Percentiles rank a stretch among this genome's conserved stretches.
These are phyloP conservation scores for Drosophila sucinea DNA, from an alignment of 1,140 invertebrate species.

Conservation along the genomic window DNA sequence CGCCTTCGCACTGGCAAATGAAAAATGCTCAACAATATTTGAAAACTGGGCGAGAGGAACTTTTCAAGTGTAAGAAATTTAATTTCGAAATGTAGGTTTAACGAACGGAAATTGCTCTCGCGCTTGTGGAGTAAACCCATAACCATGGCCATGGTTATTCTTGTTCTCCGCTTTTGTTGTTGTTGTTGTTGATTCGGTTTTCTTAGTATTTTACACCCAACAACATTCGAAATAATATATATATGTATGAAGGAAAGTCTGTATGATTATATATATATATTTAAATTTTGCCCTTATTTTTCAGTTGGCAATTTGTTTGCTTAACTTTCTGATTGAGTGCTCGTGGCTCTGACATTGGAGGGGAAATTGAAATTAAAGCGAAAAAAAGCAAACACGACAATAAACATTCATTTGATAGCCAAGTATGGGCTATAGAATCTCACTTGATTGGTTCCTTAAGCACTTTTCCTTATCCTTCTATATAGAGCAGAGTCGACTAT, in stretches of 20 bases:
- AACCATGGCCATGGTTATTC: constrained; percentile 33
- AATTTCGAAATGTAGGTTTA: constrained; percentile 81
- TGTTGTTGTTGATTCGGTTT: constrained; percentile 41
- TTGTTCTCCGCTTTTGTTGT: constrained; percentile 7
- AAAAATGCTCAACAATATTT: constrained; percentile 69
- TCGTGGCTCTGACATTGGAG: constrained; percentile 53
- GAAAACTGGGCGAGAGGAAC: constrained; percentile 59
- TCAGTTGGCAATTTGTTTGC: constrained; percentile 73
- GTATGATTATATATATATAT: constrained; percentile 7
- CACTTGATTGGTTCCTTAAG: constrained; percentile 9
- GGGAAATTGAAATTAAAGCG: constrained; percentile 57
- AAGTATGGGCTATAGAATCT: constrained; percentile 5
- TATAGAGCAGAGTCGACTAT: neutral
- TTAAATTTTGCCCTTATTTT: constrained; percentile 14
- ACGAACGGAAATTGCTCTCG: constrained; percentile 81
- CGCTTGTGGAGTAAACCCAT: constrained; percentile 59
- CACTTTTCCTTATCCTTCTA: neutral
- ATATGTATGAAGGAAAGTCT: constrained; percentile 11
- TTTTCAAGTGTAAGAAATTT: constrained; percentile 81
- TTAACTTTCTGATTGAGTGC: constrained; percentile 76
- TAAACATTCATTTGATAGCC: constrained; percentile 19
- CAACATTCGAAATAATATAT: constrained; percentile 33
- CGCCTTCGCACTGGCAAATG: constrained; percentile 63
- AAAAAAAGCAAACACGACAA: constrained; percentile 14
- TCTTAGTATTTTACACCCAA: constrained; percentile 21